Evolutionary conservation across 2,888 invertebrate genomes (phyloP).

Genomic region (Eupithecia tripunctaria): DNA sequence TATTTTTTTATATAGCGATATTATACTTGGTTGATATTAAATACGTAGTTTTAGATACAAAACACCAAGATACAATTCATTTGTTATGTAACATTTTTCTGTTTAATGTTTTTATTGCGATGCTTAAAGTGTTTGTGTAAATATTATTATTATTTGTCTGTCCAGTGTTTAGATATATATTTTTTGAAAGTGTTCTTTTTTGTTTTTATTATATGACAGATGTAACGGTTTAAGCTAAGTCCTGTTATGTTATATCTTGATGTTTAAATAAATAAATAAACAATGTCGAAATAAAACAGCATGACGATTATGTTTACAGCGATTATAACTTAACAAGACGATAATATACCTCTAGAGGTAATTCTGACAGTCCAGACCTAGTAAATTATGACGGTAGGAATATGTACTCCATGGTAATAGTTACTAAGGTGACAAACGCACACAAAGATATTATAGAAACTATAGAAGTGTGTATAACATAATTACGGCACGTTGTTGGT

Average conservation of each 20-base stretch:
- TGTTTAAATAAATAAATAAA: too few relatives aligned
- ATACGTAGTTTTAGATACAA: not conserved
- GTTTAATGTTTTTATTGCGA: too few relatives aligned
- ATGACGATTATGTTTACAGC: not conserved
- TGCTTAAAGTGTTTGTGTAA: too few relatives aligned
- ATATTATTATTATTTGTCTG: too few relatives aligned
- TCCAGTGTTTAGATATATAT: too few relatives aligned
- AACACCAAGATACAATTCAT: not conserved
- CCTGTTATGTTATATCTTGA: too few relatives aligned
- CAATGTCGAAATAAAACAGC: not conserved
- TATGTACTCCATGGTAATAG: constrained; percentile 4
- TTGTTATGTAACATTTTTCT: too few relatives aligned
- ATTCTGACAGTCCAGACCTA: not conserved
- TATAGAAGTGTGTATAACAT: constrained; percentile 49
- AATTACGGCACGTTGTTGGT: constrained; percentile 59
- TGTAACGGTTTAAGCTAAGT: too few relatives aligned
- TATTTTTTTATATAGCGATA: too few relatives aligned
- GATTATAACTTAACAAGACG: not conserved
- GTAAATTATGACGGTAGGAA: not conserved
- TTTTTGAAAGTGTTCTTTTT: too few relatives aligned
- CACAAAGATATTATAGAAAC: constrained; percentile 22
- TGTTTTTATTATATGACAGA: too few relatives aligned
- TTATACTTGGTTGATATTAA: not conserved
- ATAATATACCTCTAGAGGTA: too few relatives aligned
- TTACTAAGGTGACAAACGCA: constrained; percentile 40